Base-by-base conservation (phyloP, 2,113 vertebrate species). In the Mola mola region DNA sequence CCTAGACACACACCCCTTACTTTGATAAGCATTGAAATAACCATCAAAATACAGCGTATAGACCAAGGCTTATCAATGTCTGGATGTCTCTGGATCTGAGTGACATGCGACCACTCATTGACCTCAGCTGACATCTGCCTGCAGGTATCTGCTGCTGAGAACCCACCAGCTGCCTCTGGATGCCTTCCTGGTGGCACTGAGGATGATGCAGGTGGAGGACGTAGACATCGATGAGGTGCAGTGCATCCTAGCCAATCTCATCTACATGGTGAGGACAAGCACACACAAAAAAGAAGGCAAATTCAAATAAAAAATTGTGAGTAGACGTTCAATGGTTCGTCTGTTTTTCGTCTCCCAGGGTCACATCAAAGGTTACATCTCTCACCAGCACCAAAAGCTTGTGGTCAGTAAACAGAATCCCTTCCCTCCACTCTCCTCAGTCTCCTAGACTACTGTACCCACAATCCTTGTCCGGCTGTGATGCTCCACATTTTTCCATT, bases 381-480 rank as follows among this genome's bases (percentile, higher is more conserved):
- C 97, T 16, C 95, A 99, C 50, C 97, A 99, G 84, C 96, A 99
- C 81, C 97, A 99, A 89, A 99, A 99, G 73, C 92, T 99, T 8
- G 97, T 99, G 2, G 97, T 99, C 87, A 98, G 97, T 79, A 99
- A 98, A 86, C 96, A 98, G 79, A 99, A 98, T 46, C 96, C 97
- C 0, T 99, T 99, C 80, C 97, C 97, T 34, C 87, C 95, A 0
- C 85, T 99, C 26, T 96, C 96, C 22, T 93, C 94, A 0, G 87
- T 97, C 63, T 96, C 94, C 42, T 98, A 92, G 73, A 92, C 47
- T 53, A 59, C 67, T 8, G 15, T 64, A 59, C 70, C 75, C 79
- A 87, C 67, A 76, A 67, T 68, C 22, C 83, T 19, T 21, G n/a
- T 49, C 25, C 15, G 47, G 21, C 52, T 26, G 15, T 1, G 31